Base-by-base conservation (phyloP, 2,888 invertebrate species). In the Cylloceria caligata region DNA sequence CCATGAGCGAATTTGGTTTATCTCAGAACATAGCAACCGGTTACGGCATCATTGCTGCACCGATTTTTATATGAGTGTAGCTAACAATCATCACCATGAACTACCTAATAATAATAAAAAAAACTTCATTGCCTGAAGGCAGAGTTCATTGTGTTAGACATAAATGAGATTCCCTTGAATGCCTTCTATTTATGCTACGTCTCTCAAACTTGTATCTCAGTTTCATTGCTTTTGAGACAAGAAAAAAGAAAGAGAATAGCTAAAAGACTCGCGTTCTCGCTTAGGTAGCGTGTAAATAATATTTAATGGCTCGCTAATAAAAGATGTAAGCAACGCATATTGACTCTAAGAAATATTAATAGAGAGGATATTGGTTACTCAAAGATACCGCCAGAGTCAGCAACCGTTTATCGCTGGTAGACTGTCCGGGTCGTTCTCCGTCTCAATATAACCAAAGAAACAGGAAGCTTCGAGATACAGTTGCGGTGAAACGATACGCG, bases 301-400 rank as follows among this genome's bases (percentile, higher is more conserved):
- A 60, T 79, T 73, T 39, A 57, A 79, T 67, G 55, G 52, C 36
- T 60, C 65, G 65, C 47, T 13, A 24, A 60, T 62, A n/a, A 57
- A 62, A 55, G 24, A 78, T 21, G 11, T 21, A 49, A 49, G 13
- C 19, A 24, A 72, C 45, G 19, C 27, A 27, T n/a, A 57, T 72
- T 67, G 67, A 73, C n/a, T 16, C 71, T 42, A 19, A 45, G 24
- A 24, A 67, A 52, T 68, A 73, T 68, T 64, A 45, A 67, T 76
- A 47, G 65, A 21, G 55, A 16, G 67, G 42, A 42, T 65, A 34
- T 57, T 30, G 45, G 45, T 76, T 60, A 36, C 57, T 72, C 11
- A 42, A 47, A 68, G 34, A 57, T 55, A 39, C 19, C 11, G 62
- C 45, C 42, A 34, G 76, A 62, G 55, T 73, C 72, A 55, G 68